These are phyloP conservation scores for Drosophila bipectinata DNA, from an alignment of 1,140 invertebrate species.

Conservation along the genomic window DNA sequence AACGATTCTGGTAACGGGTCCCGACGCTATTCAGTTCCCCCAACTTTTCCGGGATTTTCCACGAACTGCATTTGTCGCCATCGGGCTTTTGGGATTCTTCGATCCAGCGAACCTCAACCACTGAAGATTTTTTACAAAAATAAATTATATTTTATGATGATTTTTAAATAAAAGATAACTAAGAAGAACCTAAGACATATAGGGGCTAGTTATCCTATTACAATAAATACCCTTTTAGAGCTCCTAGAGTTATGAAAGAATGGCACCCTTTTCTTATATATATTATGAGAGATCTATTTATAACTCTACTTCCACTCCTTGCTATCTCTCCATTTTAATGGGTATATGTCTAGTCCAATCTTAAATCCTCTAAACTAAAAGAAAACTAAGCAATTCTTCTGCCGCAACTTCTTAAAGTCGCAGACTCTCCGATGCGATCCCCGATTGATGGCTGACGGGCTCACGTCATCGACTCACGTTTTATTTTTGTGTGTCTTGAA, in stretches of 20 bases:
- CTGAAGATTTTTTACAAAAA: too few species aligned
- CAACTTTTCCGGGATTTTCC: constrained; percentile 6
- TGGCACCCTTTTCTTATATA: too few species aligned
- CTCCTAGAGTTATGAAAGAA: too few species aligned
- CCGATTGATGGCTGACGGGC: constrained; percentile 71
- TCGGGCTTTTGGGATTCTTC: constrained; percentile 41
- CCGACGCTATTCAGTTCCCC: neutral
- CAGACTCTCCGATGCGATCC: constrained; percentile 9
- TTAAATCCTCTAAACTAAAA: neutral
- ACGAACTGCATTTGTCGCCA: constrained; percentile 64
- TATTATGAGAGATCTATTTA: too few species aligned
- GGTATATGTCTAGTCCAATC: neutral
- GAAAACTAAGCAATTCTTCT: constrained; percentile 5
- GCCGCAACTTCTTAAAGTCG: neutral
- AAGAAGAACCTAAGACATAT: too few species aligned
- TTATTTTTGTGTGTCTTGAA: constrained; percentile 21
- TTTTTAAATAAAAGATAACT: too few species aligned
- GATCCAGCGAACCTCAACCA: neutral
- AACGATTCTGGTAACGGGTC: constrained; percentile 50
- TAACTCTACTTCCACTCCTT: too few species aligned
- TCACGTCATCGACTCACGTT: constrained; percentile 67
- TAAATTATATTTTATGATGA: too few species aligned
- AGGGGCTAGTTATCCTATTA: too few species aligned
- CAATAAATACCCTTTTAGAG: too few species aligned
- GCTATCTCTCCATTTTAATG: neutral